These are phyloP conservation scores for Xestia ashworthii DNA, from an alignment of 2,888 invertebrate species.

Conservation along the genomic window DNA sequence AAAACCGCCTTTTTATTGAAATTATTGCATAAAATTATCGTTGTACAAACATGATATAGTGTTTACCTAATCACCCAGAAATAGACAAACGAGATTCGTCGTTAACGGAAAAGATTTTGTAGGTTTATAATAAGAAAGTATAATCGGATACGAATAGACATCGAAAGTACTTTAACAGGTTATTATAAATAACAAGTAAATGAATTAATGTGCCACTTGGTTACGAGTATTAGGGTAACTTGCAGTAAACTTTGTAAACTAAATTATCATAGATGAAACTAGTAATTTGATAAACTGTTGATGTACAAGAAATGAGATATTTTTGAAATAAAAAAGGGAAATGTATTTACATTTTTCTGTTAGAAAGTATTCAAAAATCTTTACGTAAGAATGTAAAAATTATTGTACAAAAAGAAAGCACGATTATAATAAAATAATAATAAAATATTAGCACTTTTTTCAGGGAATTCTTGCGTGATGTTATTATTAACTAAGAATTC, in stretches of 20 bases:
- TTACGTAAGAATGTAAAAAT: conserved; percentile 14
- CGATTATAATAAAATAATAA: too few relatives aligned
- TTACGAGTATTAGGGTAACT: not conserved
- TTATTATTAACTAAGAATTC: not conserved
- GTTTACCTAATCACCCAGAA: conserved; percentile 50
- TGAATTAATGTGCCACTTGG: conserved; percentile 12
- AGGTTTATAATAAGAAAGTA: conserved; percentile 7
- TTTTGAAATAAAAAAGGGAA: not conserved
- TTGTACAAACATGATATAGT: conserved; percentile 54
- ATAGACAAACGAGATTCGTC: conserved; percentile 40
- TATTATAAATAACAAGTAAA: conserved; percentile 14
- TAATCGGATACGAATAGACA: not conserved
- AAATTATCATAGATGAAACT: not conserved
- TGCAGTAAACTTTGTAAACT: not conserved
- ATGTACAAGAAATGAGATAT: not conserved
- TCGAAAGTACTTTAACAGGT: conserved; percentile 20
- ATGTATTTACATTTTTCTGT: not conserved
- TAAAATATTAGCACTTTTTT: conserved; percentile 1
- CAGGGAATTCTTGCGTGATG: not conserved
- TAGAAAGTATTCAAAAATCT: conserved; percentile 22
- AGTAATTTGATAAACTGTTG: not conserved
- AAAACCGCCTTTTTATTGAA: conserved; percentile 57
- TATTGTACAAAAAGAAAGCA: not conserved
- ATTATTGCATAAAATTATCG: conserved; percentile 67
- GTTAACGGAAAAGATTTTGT: conserved; percentile 11